phyloP scores from a whole-genome alignment of 2,888 invertebrate species.

The Taenaris catops region DNA sequence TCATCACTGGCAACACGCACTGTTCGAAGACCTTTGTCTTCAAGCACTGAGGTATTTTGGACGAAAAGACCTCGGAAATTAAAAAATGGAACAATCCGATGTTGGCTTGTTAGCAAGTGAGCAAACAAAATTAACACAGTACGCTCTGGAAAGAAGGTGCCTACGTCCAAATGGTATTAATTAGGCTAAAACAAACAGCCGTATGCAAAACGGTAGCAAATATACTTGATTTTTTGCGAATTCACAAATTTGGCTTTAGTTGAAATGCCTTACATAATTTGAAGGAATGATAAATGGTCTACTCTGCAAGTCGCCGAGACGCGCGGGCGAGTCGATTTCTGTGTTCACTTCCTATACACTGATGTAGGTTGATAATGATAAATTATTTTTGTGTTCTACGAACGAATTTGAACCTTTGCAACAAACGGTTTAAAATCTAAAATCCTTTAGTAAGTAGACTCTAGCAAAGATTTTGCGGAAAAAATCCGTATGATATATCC shows the following conservation, averaged over 20 bases:
- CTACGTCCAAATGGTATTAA: no score
- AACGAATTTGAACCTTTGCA: conserved; percentile 8
- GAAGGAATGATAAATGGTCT: conserved; percentile 22
- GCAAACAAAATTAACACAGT: no score
- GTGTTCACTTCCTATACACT: conserved; percentile 18
- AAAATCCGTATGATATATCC: conserved; percentile 1
- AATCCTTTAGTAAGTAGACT: neutral
- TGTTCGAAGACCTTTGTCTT: no score
- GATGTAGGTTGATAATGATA: conserved; percentile 24
- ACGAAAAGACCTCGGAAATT: no score
- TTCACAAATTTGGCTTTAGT: conserved; percentile 16
- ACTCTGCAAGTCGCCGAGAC: conserved; percentile 14
- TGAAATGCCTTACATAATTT: conserved; percentile 22
- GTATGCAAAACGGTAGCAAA: conserved; percentile 7
- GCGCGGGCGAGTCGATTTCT: conserved; percentile 15
- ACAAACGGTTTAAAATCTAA: neutral
- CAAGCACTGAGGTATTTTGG: no score
- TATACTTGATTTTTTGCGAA: conserved; percentile 9
- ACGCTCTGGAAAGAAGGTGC: no score
- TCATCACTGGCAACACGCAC: no score
- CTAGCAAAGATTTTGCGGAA: conserved; percentile 8
- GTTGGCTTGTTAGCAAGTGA: no score
- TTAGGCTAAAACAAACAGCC: conserved; percentile 8
- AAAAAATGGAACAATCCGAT: no score
- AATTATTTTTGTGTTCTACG: conserved; percentile 13